phyloP scores from a whole-genome alignment of 2,888 invertebrate genomes.

The Seladonia tumulorum region DNA sequence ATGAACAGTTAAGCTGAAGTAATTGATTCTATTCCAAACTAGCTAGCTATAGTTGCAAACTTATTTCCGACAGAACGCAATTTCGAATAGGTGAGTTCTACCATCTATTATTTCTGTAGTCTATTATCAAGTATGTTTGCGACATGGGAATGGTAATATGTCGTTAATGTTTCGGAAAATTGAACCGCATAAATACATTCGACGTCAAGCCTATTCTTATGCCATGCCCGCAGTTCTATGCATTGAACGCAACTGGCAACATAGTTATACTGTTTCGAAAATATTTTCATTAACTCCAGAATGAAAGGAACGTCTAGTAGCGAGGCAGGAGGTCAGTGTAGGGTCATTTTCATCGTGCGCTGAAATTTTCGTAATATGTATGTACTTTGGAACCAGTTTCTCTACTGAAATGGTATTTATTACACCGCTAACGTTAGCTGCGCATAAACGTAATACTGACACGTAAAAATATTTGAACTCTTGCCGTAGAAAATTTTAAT shows the following conservation, averaged over 20 bases:
- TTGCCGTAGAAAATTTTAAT: neutral
- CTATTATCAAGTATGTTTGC: neutral
- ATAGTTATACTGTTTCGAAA: neutral
- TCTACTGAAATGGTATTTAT: neutral
- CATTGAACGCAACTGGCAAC: neutral
- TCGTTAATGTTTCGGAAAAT: neutral
- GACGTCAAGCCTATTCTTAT: neutral
- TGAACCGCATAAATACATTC: neutral
- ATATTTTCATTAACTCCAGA: constrained; percentile 8
- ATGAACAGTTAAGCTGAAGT: neutral
- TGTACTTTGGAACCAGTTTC: neutral
- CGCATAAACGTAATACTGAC: neutral
- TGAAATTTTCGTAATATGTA: constrained; percentile 3
- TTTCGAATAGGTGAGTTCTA: neutral
- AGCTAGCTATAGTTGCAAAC: neutral
- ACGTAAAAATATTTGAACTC: neutral
- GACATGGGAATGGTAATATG: neutral
- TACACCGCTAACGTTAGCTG: neutral
- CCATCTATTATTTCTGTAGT: neutral
- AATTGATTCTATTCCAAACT: neutral
- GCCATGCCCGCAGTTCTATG: neutral
- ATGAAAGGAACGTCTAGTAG: neutral
- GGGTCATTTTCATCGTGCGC: constrained; percentile 1
- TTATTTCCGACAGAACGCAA: neutral
- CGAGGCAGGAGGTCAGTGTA: neutral